Evolutionary conservation across 2,888 invertebrate genomes (phyloP).

Genomic region (Drosophila nigricruria): DNA sequence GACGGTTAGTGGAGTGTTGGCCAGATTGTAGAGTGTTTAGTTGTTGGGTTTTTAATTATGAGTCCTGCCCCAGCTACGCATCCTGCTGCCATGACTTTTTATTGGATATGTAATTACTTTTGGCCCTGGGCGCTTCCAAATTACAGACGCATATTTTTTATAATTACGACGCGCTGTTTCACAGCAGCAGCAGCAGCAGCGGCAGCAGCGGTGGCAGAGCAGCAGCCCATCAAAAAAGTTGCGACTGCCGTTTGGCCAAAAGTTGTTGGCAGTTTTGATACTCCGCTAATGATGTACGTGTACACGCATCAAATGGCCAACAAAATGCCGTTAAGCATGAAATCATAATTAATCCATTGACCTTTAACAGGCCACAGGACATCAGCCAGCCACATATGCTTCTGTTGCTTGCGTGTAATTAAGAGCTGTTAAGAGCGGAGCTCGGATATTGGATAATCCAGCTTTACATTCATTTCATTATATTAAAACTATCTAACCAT

Average conservation of each 20-base stretch:
- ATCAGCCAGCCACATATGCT: too few relatives aligned
- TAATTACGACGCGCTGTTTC: conserved; percentile 60
- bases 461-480: background rate
- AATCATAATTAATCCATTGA: conserved; percentile 60
- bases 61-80: conserved; percentile 21
- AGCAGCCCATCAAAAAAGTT: conserved; percentile 40
- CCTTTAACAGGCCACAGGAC: conserved; percentile 42
- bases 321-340: conserved; percentile 40
- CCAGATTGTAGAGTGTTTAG: conserved; percentile 28
- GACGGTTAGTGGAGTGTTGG: conserved; percentile 14
- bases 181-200: background rate
- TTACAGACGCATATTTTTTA: conserved; percentile 71
- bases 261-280: conserved; percentile 49
- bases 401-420: background rate
- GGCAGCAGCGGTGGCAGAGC: background rate
- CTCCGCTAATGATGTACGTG: conserved; percentile 70
- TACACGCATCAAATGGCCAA: conserved; percentile 49
- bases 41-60: conserved; percentile 68
- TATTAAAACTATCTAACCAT: background rate
- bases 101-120: conserved; percentile 78
- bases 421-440: background rate
- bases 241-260: conserved; percentile 23
- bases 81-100: conserved; percentile 64
- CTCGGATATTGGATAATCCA: background rate
- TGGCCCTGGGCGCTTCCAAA: conserved; percentile 45